phyloP scores from a whole-genome alignment of 2,888 invertebrate genomes.

The Apamea epomidion region DNA sequence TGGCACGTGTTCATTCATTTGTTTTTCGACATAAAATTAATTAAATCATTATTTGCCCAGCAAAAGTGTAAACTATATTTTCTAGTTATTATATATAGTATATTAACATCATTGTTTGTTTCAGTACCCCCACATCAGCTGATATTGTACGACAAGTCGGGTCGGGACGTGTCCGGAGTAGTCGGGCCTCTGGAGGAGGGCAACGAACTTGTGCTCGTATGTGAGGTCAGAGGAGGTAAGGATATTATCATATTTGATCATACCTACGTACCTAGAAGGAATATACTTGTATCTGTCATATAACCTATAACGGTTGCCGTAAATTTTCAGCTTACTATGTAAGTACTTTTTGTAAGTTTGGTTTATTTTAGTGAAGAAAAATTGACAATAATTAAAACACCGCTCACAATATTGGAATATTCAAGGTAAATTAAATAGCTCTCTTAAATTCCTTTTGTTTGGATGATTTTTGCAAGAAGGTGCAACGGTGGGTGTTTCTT shows the following conservation, averaged over 20 bases:
- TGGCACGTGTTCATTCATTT: background rate
- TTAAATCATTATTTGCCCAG: background rate
- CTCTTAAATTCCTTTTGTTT: background rate
- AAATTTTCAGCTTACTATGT: no score
- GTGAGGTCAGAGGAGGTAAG: conserved; percentile 97
- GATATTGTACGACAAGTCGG: conserved; percentile 95
- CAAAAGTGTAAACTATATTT: background rate
- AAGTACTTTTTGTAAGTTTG: no score
- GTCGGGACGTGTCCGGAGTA: conserved; percentile 94
- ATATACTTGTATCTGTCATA: background rate
- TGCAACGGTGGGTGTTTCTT: background rate
- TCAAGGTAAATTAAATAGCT: no score
- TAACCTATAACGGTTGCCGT: background rate
- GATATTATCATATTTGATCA: conserved; percentile 38
- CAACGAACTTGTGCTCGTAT: conserved; percentile 95
- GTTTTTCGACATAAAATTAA: background rate
- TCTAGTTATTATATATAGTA: background rate
- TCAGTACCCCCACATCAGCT: conserved; percentile 97
- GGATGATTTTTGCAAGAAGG: no score
- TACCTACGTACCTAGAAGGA: background rate
- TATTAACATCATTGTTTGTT: conserved; percentile 74
- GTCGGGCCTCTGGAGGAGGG: conserved; percentile 96
- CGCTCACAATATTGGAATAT: no score
- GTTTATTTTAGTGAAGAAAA: background rate
- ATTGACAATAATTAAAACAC: background rate